phyloP scores from a whole-genome alignment of 2,113 vertebrate genomes.

The Megatriorchis doriae region DNA sequence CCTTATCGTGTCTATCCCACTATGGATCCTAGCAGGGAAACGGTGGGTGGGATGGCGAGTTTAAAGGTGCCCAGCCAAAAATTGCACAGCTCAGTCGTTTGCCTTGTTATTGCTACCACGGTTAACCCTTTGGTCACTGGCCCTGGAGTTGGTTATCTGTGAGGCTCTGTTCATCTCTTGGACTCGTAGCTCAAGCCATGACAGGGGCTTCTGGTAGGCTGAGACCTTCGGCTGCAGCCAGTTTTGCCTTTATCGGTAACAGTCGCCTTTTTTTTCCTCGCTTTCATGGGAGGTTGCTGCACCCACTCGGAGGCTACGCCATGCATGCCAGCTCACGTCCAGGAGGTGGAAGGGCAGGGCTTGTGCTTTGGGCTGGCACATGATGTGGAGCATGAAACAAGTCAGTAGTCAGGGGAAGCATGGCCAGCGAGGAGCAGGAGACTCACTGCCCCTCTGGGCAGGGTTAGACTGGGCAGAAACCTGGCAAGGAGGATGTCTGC shows the following conservation, averaged over 20 bases:
- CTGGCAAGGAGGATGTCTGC: slow-evolving; percentile 29
- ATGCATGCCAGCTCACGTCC: neutral
- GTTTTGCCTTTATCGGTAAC: neutral
- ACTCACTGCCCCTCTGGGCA: slow-evolving; percentile 35
- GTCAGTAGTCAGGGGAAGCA: neutral
- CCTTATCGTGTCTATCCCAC: neutral
- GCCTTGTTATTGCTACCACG: neutral
- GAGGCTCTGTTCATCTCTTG: neutral
- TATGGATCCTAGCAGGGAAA: neutral
- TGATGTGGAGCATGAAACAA: neutral
- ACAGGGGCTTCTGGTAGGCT: neutral
- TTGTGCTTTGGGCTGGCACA: neutral
- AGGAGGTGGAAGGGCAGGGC: neutral
- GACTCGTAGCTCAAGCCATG: neutral
- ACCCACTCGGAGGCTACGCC: neutral
- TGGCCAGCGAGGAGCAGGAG: neutral
- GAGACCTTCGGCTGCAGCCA: neutral
- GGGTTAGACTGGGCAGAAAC: slow-evolving; percentile 25
- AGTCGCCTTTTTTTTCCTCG: neutral
- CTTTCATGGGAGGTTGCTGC: neutral
- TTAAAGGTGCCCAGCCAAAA: neutral
- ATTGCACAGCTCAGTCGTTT: neutral
- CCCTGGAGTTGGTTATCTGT: neutral
- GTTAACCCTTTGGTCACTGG: neutral
- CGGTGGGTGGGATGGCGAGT: neutral